Conservation (phyloP, 2,888 invertebrate genomes). For the Oscheius myriophilus region DNA sequence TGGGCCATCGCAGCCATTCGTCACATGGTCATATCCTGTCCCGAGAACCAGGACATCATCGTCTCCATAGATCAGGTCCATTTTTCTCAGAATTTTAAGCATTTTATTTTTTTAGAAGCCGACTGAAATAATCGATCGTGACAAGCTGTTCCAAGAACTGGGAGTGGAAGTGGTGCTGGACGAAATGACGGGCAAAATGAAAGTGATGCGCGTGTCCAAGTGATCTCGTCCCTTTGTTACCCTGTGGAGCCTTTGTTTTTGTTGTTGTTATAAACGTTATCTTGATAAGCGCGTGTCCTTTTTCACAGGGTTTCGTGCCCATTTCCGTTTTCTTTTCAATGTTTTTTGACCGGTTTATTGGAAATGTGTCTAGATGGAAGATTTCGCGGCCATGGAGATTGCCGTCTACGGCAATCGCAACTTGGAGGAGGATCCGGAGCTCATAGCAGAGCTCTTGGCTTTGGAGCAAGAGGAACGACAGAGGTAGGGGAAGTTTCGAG, state of each 20-base stretch:
- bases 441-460: slow-evolving; percentile 55
- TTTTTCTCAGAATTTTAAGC: no score
- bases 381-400: slow-evolving; percentile 48
- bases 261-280: slow-evolving; percentile 16
- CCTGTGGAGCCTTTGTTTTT: not conserved
- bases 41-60: slow-evolving; percentile 55
- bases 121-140: slow-evolving; percentile 49
- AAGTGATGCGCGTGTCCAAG: slow-evolving; percentile 9
- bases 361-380: slow-evolving; percentile 23
- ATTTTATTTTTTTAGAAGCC: slow-evolving; percentile 44
- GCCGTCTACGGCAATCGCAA: slow-evolving; percentile 46
- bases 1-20: slow-evolving; percentile 57
- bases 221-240: slow-evolving; percentile 1
- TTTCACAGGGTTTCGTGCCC: not conserved
- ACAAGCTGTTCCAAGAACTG: slow-evolving; percentile 44
- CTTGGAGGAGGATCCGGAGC: slow-evolving; percentile 54
- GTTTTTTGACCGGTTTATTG: slow-evolving; percentile 2
- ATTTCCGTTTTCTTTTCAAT: not conserved
- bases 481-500: slow-evolving; percentile 7
- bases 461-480: slow-evolving; percentile 37
- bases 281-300: not conserved
- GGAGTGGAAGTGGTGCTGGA: slow-evolving; percentile 39
- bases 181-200: slow-evolving; percentile 26
- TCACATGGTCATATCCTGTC: slow-evolving; percentile 51
- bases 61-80: slow-evolving; percentile 45